Base-by-base conservation (phyloP, 2,113 vertebrate species). In the Ptilorrhoa leucosticta region DNA sequence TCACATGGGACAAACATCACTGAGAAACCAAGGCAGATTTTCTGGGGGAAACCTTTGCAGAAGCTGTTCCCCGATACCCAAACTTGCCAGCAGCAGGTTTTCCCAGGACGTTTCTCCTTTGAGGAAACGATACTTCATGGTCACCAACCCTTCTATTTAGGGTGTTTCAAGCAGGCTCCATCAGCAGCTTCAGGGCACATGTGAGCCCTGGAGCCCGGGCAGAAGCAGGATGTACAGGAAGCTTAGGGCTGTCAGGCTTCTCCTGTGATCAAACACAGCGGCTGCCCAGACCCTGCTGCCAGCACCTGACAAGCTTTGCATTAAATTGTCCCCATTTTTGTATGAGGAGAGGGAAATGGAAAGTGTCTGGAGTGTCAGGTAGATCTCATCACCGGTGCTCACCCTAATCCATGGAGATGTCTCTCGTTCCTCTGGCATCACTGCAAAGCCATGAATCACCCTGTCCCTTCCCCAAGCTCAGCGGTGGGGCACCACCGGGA, bases 231-330 rank as follows among this genome's bases (percentile, higher is more conserved):
- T 85, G 42, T 18, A 30, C 35, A 31, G 82, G 76, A 40, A 70
- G 94, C 94, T 96, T 88, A 93, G 81, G 68, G 85, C 33, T 96
- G 95, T 96, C 96, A 93, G 90, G 33, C 63, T 65, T 44, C 92
- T 91, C n/a, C 91, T 54, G 71, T 83, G 92, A 96, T 95, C 94
- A 96, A 96, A 94, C 9, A n/a, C 81, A 54, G 35, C 3, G 48
- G 63, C 87, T 87, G 83, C 63, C 63, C 50, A 72, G 61, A 21
- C 79, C 76, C 70, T 21, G 0, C 58, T 4, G 18, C 61, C 63
- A 35, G 48, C 1, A 15, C 64, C 65, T 64, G 80, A 87, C 72
- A 44, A 1, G 37, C 30, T 89, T 68, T n/a, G 71, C n/a, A 56
- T 64, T 42, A 40, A 78, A 68, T 23, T 11, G 4, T 31, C 39